Base-by-base conservation (phyloP, 2,113 vertebrate species). In the Lepisosteus oculatus region DNA sequence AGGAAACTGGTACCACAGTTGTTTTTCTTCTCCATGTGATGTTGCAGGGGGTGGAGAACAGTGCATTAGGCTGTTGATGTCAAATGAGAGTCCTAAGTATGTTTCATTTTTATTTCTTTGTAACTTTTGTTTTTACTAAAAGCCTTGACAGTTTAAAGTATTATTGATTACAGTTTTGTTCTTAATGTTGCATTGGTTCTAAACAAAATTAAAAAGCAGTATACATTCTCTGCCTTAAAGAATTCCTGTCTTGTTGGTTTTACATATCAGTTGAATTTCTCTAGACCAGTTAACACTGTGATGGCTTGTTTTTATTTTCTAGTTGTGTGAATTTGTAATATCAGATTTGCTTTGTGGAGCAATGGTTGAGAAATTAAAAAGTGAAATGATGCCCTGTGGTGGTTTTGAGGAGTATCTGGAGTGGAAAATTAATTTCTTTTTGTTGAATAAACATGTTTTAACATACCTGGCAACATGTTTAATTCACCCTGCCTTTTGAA, bases 211-310 rank as follows among this genome's bases (percentile, higher is more conserved):
- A 69, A 81, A 67, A 70, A 74, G 68, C 74, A 51, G 65, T 78
- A 74, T 42, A 1, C 79, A 77, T 84, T 81, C 80, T 84, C 88
- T 92, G 89, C 91, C 88, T 90, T 88, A 85, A 85, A 77, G 84
- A 81, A 77, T 72, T 77, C n/a, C 55, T 63, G 70, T 75, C 55
- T 79, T 68, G 6, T 82, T 76, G 74, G 76, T 81, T 68, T 79
- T 76, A 75, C 47, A 12, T 76, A 56, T 78, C 72, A 77, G 82
- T 84, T 43, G 0, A 77, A 72, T 74, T 80, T 75, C 82, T 84
- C 85, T 79, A 87, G 86, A 87, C 87, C 86, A 88, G 79, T 77
- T 75, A 81, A 72, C 83, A 81, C 85, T 81, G 78, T 85, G 85
- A 87, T 78, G 81, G 80, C 78, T 74, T 76, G 41, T 89, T 63